Percentiles rank a stretch among this genome's conserved stretches.
These are phyloP conservation scores for Hymenochirus boettgeri DNA, from an alignment of 2,113 vertebrate genomes.

Conservation along the genomic window DNA sequence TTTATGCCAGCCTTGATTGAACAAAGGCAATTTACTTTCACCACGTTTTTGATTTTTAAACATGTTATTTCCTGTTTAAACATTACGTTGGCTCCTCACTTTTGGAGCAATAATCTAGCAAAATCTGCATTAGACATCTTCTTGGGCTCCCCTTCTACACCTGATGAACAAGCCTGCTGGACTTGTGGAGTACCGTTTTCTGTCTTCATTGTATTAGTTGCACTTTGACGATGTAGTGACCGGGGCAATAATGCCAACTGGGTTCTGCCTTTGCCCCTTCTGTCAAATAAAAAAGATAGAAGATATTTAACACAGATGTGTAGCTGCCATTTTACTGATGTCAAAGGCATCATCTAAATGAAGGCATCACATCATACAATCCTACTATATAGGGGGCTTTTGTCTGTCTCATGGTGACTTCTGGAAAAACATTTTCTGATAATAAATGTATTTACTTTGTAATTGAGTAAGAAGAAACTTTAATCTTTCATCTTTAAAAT, in stretches of 20 bases:
- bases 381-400: too few species aligned
- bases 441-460: too few species aligned
- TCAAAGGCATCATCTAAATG: too few species aligned
- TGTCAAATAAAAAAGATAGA: constrained; percentile 45
- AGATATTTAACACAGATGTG: too few species aligned
- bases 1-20: constrained; percentile 51
- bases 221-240: constrained; percentile 73
- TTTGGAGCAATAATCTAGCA: constrained; percentile 86
- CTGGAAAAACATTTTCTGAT: too few species aligned
- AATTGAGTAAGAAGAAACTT: too few species aligned
- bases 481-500: too few species aligned
- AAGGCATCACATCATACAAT: too few species aligned
- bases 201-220: constrained; percentile 51
- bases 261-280: constrained; percentile 87
- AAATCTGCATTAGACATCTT: constrained; percentile 93
- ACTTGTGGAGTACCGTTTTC: constrained; percentile 75
- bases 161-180: constrained; percentile 13
- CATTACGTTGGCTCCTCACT: too few species aligned
- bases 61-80: neutral
- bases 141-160: constrained; percentile 57
- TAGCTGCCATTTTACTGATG: too few species aligned
- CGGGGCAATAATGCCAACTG: constrained; percentile 88
- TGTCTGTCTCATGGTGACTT: too few species aligned
- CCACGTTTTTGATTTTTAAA: constrained; percentile 38
- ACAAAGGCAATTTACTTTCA: constrained; percentile 71